Base-by-base conservation (phyloP, 2,888 invertebrate species). In the Schrankia costaestrigalis region DNA sequence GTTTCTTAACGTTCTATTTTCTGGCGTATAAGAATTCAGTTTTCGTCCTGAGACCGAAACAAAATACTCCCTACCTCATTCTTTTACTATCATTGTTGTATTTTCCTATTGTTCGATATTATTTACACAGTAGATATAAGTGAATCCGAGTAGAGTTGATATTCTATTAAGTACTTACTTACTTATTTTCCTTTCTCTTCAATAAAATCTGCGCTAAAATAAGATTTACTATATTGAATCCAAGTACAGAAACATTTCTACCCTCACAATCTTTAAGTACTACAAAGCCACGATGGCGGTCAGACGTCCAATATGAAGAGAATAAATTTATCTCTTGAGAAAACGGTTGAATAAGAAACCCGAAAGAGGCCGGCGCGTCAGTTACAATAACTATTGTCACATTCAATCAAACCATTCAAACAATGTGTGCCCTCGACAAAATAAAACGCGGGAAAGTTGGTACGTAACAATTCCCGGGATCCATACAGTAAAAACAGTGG, bases 341-440 rank as follows among this genome's bases (percentile, higher is more conserved):
- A 59, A 56, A 59, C 64, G 61, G 52, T 64, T 59, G 58, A 61
- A 67, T 66, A 65, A 72, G 62, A 65, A 67, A 65, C 54, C 65
- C 56, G 53, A 66, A 68, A 63, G 60, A 56, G 59, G 62, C 59
- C 61, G 56, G 66, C 63, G 63, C 60, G 65, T 71, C 72, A 55
- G 70, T 79, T 71, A 80, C 83, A 78, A 80, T 79, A 73, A 81
- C 81, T 74, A 80, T 78, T 78, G 82, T 83, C 82, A 82, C 82
- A 80, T 84, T 84, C 83, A 83, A 84, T 85, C 84, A 82, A 79
- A 78, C 73, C 71, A 73, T 76, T 78, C 68, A 71, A 74, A 74
- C 71, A 73, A 67, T 68, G 72, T 68, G 71, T 63, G 72, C 66
- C 71, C 71, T 63, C 67, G 63, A 70, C 73, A 69, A 78, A 76